Percentiles rank a stretch among this genome's conserved stretches.
phyloP scores from a whole-genome alignment of 2,888 invertebrate species.

The Phyllotreta cruciferae region DNA sequence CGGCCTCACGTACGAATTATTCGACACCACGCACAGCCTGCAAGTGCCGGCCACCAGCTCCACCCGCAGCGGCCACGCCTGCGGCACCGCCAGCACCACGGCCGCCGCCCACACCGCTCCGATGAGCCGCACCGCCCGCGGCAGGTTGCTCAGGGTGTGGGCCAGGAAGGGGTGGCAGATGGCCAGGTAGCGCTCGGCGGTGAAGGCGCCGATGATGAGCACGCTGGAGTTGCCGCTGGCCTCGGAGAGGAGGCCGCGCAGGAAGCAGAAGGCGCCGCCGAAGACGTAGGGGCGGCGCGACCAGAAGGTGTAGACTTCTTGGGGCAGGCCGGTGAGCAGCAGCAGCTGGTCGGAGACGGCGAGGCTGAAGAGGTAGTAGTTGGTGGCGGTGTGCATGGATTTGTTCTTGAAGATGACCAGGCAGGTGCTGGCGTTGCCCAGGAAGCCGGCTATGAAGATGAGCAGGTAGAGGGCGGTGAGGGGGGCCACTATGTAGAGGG shows the following conservation, averaged over 20 bases:
- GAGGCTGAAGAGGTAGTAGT: constrained; percentile 84
- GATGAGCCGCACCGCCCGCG: constrained; percentile 83
- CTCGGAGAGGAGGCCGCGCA: constrained; percentile 80
- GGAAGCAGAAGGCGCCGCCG: constrained; percentile 79
- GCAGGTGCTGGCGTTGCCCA: constrained; percentile 86
- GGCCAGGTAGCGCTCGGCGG: constrained; percentile 73
- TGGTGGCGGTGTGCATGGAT: constrained; percentile 83
- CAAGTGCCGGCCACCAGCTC: constrained; percentile 51
- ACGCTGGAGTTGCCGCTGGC: constrained; percentile 81
- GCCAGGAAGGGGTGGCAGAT: constrained; percentile 74
- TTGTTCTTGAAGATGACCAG: constrained; percentile 82
- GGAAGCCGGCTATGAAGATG: constrained; percentile 80
- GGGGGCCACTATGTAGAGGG: constrained; percentile 65
- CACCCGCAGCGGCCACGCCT: constrained; percentile 66
- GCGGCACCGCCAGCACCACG: constrained; percentile 75
- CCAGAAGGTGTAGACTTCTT: constrained; percentile 82
- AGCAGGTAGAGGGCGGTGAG: constrained; percentile 77
- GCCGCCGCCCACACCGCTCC: constrained; percentile 82
- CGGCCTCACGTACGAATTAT: constrained; percentile 63
- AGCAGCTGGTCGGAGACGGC: constrained; percentile 84
- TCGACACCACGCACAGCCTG: constrained; percentile 44
- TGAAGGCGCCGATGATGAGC: constrained; percentile 72
- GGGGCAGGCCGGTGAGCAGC: constrained; percentile 80
- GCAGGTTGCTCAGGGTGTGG: constrained; percentile 87
- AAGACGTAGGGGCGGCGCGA: constrained; percentile 79